Percentiles rank a stretch among this genome's conserved stretches.
phyloP scores from a whole-genome alignment of 2,113 vertebrate species.

The Callipepla squamata region DNA sequence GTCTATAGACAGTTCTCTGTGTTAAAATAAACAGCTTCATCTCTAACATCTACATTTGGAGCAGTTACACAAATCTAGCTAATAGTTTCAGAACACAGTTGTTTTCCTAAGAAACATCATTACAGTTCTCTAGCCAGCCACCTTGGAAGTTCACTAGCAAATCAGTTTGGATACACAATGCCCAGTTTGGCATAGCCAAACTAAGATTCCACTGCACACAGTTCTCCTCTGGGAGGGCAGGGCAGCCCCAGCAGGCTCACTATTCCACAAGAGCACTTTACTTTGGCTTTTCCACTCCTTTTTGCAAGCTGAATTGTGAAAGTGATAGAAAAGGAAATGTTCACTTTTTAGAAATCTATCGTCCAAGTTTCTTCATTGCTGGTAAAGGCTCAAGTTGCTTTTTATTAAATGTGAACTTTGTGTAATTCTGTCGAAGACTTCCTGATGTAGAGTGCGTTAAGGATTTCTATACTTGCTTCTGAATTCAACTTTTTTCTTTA shows the following conservation, averaged over 20 bases:
- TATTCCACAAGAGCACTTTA: not conserved
- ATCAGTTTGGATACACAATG: not conserved
- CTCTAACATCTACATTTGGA: not conserved
- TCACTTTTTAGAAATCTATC: conserved; percentile 5
- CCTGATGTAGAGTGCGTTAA: not conserved
- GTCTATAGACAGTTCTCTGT: not conserved
- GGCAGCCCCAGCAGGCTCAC: not conserved
- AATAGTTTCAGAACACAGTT: not conserved
- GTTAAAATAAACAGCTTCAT: not conserved
- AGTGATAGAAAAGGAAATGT: not conserved
- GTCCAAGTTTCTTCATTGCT: not conserved
- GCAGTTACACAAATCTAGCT: not conserved
- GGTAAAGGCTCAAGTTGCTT: not conserved
- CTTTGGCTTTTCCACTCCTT: conserved; percentile 28
- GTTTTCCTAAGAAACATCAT: not conserved
- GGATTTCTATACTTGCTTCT: not conserved
- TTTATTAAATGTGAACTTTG: not conserved
- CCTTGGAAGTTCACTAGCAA: conserved; percentile 38
- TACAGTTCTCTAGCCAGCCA: not conserved
- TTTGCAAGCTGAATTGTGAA: not conserved
- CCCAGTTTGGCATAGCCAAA: conserved; percentile 34
- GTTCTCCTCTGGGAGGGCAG: not conserved
- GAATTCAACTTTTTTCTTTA: not conserved
- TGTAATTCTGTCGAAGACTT: not conserved
- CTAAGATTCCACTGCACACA: conserved; percentile 47